A percentile compares a stretch with the other conserved stretches of the same genome.
Evolutionary conservation across 2,113 vertebrate genomes (phyloP).

Genomic region (Paratilapia polleni): DNA sequence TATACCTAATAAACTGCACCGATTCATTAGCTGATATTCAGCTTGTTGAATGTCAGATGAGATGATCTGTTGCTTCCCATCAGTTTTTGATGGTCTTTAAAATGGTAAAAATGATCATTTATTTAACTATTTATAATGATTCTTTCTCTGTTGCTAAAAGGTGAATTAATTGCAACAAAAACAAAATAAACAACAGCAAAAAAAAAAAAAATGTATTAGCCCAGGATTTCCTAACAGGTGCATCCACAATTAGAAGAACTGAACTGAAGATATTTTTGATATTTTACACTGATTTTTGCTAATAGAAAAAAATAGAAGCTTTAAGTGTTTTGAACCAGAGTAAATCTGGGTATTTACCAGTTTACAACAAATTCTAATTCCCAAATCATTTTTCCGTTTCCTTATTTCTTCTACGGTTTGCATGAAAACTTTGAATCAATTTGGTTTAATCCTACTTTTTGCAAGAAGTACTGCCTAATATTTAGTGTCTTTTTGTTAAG

Average conservation of each 20-base stretch:
- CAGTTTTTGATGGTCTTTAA: not conserved
- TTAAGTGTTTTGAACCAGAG: not conserved
- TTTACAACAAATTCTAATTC: not conserved
- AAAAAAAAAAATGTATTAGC: not conserved
- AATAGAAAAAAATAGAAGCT: not conserved
- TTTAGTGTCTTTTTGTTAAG: fast-evolving
- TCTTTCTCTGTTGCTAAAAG: too few relatives aligned
- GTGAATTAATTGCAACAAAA: too few relatives aligned
- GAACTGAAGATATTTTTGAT: not conserved
- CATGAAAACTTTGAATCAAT: not conserved
- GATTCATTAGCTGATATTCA: not conserved
- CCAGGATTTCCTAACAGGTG: too few relatives aligned
- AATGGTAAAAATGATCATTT: not conserved
- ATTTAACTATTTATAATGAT: not conserved
- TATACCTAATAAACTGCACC: too few relatives aligned
- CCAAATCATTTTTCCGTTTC: not conserved
- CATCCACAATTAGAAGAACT: not conserved
- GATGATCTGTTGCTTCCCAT: not conserved
- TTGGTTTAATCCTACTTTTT: not conserved
- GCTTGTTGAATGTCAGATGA: not conserved
- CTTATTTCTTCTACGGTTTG: not conserved
- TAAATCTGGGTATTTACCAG: not conserved
- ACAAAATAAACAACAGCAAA: not conserved
- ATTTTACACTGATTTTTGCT: not conserved
- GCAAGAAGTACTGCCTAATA: not conserved